phyloP scores from a whole-genome alignment of 2,888 invertebrate genomes.

The Patella depressa region DNA sequence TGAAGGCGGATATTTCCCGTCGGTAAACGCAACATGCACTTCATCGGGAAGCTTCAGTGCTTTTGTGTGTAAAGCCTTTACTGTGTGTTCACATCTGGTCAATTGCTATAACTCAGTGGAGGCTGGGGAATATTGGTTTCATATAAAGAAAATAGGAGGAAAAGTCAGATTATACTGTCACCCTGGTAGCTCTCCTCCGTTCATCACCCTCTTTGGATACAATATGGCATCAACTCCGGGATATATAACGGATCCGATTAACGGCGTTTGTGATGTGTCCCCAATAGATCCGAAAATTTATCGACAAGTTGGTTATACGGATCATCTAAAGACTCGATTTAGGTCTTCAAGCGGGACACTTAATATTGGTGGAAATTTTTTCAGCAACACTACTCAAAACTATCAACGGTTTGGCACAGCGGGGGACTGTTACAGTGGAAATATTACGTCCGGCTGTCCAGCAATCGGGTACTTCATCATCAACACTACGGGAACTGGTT shows the following conservation, averaged over 20 bases:
- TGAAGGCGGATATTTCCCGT: background rate
- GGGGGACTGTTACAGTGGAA: background rate
- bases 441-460: background rate
- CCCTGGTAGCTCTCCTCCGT: background rate
- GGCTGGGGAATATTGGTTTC: background rate
- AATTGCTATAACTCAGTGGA: background rate
- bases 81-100: background rate
- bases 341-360: background rate
- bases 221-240: background rate
- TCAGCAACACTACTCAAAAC: background rate
- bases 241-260: background rate
- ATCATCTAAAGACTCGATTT: background rate
- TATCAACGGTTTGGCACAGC: background rate
- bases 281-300: background rate
- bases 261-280: background rate
- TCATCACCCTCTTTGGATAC: background rate
- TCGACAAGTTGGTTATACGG: background rate
- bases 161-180: background rate
- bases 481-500: background rate
- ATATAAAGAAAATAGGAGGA: background rate
- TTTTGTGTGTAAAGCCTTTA: background rate
- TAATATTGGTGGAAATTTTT: background rate
- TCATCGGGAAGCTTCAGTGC: background rate
- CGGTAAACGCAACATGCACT: background rate
- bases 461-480: background rate